phyloP scores from a whole-genome alignment of 2,113 vertebrate species.

The Mustelus asterias region DNA sequence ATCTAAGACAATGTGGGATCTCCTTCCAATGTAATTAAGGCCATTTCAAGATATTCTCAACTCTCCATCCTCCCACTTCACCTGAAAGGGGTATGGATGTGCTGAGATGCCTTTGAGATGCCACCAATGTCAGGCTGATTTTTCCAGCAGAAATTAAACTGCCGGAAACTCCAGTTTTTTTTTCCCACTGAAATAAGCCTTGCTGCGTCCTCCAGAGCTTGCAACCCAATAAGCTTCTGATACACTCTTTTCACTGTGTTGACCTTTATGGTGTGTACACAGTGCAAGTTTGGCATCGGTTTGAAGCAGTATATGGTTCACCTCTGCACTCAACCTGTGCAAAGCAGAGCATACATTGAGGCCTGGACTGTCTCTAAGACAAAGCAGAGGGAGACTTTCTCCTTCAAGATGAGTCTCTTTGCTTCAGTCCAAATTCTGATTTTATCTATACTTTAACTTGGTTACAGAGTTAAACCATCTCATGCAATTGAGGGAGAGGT shows the following conservation, averaged over 20 bases:
- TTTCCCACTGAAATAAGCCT: background rate
- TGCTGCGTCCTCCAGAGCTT: background rate
- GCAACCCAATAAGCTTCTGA: background rate
- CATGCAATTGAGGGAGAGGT: no score
- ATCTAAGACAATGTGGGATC: background rate
- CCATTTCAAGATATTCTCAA: background rate
- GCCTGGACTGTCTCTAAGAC: background rate
- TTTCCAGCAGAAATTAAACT: background rate
- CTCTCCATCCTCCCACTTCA: background rate
- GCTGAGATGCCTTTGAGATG: background rate
- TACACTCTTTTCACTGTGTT: background rate
- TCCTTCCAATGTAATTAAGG: background rate
- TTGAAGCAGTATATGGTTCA: background rate
- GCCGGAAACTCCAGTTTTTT: background rate
- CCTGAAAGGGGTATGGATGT: background rate
- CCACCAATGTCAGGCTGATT: background rate
- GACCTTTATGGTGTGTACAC: background rate
- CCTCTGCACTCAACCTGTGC: background rate
- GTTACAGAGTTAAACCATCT: background rate
- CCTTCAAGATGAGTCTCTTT: background rate
- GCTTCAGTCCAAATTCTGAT: background rate
- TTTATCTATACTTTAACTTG: background rate
- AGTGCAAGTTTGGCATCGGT: background rate
- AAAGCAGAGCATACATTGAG: background rate
- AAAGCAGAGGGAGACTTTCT: background rate